Evolutionary conservation across 2,113 vertebrate species (phyloP), one percentile per base, ranked within the genome.

Genomic region (Bubo scandiacus): DNA sequence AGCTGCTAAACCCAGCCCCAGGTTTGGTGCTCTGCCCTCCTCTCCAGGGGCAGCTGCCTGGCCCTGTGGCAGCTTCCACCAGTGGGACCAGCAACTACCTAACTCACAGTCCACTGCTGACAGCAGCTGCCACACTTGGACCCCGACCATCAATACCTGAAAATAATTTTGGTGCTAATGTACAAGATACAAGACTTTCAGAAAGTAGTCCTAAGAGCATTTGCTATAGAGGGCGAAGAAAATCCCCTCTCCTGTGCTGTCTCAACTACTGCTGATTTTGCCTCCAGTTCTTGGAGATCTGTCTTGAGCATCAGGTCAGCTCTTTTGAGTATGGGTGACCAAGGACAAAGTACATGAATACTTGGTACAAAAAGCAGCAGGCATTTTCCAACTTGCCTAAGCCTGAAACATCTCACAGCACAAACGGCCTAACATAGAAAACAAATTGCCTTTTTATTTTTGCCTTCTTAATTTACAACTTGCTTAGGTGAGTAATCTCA

Each of bases 1-100:
- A 78, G 49, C 20, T n/a, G 55, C 38, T 16, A 12, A 52, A 34
- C 21, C 22, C 38, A 72, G 30, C 26, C 26, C 27, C 13, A n/a
- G 45, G n/a, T n/a, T 45, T 0, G 1, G 15, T 11, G 11, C 3
- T 6, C 23, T 58, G 51, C 38, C 16, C 36, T 40, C 10, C 23
- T 59, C 42, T 3, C 17, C 1, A 2, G 29, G 19, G 38, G 34
- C 8, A 43, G 15, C 20, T 8, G 21, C 43, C 17, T 45, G 38
- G 11, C 27, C 25, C 22, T 9, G 1, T 47, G 18, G 10, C 36
- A 32, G 12, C 32, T 17, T 81, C 36, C 29, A 16, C 15, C 10
- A 25, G 11, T 42, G 17, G 23, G 6, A 77, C 14, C 20, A 54
- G n/a, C 45, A 57, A 3, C 14, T 27, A 14, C 40, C 20, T n/a